Evolutionary conservation across 2,888 invertebrate genomes (phyloP).

Genomic region (Eupeodes latifasciatus): DNA sequence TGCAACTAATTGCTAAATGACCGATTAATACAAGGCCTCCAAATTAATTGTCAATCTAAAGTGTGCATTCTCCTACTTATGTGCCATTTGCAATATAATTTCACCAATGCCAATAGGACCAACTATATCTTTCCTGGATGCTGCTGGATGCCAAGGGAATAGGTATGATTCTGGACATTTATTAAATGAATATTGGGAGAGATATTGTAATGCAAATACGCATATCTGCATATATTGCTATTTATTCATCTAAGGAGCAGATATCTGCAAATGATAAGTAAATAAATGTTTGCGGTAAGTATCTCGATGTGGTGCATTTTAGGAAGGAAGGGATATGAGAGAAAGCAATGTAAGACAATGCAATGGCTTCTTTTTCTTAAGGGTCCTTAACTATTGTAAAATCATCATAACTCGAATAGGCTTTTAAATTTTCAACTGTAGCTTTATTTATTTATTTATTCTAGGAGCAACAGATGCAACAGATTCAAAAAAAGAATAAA

Average conservation of each 20-base stretch:
- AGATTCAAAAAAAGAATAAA: too few relatives aligned
- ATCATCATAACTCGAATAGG: too few relatives aligned
- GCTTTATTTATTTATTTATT: too few relatives aligned
- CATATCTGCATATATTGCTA: not conserved
- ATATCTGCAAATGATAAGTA: slow-evolving; percentile 73
- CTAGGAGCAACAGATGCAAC: too few relatives aligned
- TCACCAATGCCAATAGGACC: not conserved
- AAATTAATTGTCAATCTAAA: slow-evolving; percentile 75
- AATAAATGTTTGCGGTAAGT: slow-evolving; percentile 57
- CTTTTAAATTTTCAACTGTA: too few relatives aligned
- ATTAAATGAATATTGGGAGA: slow-evolving; percentile 42
- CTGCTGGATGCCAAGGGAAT: slow-evolving; percentile 13
- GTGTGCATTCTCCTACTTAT: slow-evolving; percentile 39
- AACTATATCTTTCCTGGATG: not conserved
- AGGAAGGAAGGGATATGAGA: slow-evolving; percentile 5
- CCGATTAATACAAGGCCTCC: slow-evolving; percentile 73
- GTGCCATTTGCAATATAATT: slow-evolving; percentile 24
- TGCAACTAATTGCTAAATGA: slow-evolving; percentile 72
- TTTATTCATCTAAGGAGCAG: slow-evolving; percentile 62
- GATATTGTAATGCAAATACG: slow-evolving; percentile 28
- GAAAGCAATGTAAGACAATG: slow-evolving; percentile 33
- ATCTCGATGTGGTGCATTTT: slow-evolving; percentile 4
- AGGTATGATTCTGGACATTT: slow-evolving; percentile 28
- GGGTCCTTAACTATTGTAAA: slow-evolving; percentile 43
- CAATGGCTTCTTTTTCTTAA: slow-evolving; percentile 45